Conservation (phyloP, 2,888 invertebrate species). For the Chironomus tentans region DNA sequence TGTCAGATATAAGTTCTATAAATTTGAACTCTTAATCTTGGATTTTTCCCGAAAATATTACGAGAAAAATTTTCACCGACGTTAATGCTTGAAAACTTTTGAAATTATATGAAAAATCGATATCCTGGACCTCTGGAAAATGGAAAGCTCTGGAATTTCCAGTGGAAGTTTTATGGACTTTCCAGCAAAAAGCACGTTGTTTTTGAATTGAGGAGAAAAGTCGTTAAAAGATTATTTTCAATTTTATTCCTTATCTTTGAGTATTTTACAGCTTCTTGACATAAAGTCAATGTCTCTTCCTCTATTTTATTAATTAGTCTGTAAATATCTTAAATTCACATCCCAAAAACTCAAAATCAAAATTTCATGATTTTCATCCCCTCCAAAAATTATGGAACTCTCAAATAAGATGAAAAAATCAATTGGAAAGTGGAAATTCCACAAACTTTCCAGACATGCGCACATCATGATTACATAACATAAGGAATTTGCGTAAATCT, state of each 20-base stretch:
- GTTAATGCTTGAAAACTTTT: not conserved
- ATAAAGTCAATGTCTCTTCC: not conserved
- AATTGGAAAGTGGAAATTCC: not conserved
- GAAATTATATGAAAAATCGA: constrained; percentile 15
- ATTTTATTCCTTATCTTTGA: not conserved
- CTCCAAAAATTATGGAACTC: not conserved
- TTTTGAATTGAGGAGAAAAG: not conserved
- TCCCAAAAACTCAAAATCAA: not conserved
- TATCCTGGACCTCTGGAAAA: constrained; percentile 2
- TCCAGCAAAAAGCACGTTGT: not conserved
- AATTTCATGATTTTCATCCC: not conserved
- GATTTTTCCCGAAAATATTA: not conserved
- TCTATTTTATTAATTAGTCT: not conserved
- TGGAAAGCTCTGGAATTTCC: not conserved
- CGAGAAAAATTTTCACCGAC: constrained; percentile 3
- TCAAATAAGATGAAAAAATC: not conserved
- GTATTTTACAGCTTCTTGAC: not conserved
- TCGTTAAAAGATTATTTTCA: not conserved
- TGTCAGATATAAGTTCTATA: not conserved
- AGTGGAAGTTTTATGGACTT: not conserved
- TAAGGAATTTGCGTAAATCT: not conserved
- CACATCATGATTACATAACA: not conserved
- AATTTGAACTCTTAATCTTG: not conserved
- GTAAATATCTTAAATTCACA: too few species aligned
- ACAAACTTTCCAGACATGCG: not conserved